Conservation (phyloP, 53 echinoderm and acorn worm species). For the Crossaster papposus region DNA sequence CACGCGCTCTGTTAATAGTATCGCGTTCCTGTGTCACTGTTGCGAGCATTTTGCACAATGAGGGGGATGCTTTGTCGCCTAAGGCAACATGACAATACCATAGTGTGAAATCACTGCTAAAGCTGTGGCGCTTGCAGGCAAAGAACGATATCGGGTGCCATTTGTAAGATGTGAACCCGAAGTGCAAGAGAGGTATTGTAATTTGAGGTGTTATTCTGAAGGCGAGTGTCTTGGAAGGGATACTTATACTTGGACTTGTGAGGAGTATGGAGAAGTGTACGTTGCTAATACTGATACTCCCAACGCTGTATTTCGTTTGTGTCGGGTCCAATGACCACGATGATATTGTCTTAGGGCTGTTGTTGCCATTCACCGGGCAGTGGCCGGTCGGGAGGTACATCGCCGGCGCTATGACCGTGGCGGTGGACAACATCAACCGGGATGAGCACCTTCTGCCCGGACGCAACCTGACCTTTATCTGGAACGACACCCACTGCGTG, state of each 20-base stretch:
- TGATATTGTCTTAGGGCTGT: constrained; percentile 58
- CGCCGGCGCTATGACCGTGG: constrained; percentile 65
- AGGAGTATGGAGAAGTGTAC: neutral
- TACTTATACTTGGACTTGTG: neutral
- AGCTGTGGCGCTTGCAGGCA: neutral
- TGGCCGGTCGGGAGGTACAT: constrained; percentile 66
- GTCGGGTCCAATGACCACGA: constrained; percentile 22
- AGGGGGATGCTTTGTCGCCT: neutral
- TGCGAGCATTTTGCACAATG: neutral
- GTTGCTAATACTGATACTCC: neutral
- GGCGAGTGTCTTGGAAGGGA: neutral
- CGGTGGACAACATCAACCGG: constrained; percentile 59
- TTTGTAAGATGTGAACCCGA: neutral
- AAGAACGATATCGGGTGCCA: neutral
- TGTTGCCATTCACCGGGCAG: constrained; percentile 67
- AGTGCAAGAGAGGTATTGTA: neutral
- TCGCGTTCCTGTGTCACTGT: neutral
- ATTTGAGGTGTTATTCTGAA: neutral
- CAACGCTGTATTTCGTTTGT: neutral
- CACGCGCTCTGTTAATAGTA: neutral
- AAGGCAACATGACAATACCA: neutral
- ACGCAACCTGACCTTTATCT: constrained; percentile 54
- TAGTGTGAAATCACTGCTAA: neutral
- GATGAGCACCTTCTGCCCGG: constrained; percentile 52
- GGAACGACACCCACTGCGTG: constrained; percentile 72